A percentile compares a stretch with the other conserved stretches of the same genome.
Conservation (phyloP, 1,140 invertebrate genomes). For the Lordiphosa mommai region DNA sequence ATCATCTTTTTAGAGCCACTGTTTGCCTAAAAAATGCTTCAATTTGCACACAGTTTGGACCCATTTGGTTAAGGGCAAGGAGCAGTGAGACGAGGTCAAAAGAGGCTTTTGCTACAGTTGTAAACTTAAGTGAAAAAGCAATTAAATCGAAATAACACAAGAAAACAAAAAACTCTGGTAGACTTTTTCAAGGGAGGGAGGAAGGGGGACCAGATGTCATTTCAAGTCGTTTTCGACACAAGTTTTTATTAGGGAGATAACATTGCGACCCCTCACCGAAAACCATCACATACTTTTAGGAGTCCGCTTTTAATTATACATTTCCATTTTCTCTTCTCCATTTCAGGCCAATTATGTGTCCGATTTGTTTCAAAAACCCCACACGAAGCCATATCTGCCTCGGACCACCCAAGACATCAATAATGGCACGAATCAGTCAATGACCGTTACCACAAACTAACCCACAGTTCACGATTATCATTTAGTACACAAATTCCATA, state of each 20-base stretch:
- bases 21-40: slow-evolving; percentile 62
- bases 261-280: slow-evolving; percentile 8
- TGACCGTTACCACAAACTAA: slow-evolving; percentile 50
- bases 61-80: slow-evolving; percentile 32
- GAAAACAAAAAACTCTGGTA: not conserved
- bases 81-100: slow-evolving; percentile 25
- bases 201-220: not conserved
- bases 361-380: slow-evolving; percentile 51
- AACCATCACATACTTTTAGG: slow-evolving; percentile 52
- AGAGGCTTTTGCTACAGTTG: slow-evolving; percentile 7
- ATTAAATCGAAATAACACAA: slow-evolving; percentile 21
- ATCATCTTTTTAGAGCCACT: slow-evolving; percentile 64
- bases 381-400: slow-evolving; percentile 50
- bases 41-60: slow-evolving; percentile 68
- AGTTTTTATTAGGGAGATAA: not conserved
- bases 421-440: slow-evolving; percentile 15
- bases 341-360: slow-evolving; percentile 75
- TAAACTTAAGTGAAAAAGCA: slow-evolving; percentile 32
- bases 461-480: slow-evolving; percentile 4
- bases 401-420: slow-evolving; percentile 56
- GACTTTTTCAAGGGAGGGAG: not conserved
- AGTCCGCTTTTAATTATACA: not conserved
- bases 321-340: not conserved
- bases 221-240: too few species aligned
- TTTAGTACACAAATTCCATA: slow-evolving; percentile 56